These are phyloP conservation scores for Tympanuchus pallidicinctus DNA, from an alignment of 2,113 vertebrate genomes.

Conservation along the genomic window DNA sequence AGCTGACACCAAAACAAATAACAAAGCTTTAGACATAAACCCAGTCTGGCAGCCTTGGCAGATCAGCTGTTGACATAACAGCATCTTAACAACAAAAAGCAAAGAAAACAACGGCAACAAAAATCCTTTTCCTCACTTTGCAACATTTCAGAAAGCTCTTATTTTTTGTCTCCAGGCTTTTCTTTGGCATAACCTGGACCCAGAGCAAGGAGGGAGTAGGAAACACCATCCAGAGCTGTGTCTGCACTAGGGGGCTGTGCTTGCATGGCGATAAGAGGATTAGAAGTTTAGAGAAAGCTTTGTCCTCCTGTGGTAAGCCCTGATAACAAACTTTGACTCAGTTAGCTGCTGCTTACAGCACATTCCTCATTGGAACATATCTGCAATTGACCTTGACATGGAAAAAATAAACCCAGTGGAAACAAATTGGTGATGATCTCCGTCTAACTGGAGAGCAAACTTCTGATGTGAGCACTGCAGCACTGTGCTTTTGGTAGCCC, in stretches of 20 bases:
- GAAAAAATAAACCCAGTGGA: background rate
- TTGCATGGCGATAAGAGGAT: background rate
- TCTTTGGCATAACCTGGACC: accelerated
- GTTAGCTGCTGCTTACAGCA: background rate
- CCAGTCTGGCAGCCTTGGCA: background rate
- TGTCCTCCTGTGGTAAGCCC: background rate
- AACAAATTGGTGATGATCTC: background rate
- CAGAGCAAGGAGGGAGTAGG: background rate
- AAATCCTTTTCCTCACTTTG: background rate
- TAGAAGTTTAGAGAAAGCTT: background rate
- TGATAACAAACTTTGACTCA: background rate
- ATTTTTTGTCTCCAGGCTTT: background rate
- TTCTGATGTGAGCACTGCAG: background rate
- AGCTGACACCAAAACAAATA: background rate
- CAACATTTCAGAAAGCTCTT: background rate
- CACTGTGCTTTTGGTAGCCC: background rate
- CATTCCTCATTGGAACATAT: background rate
- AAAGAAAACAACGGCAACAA: background rate
- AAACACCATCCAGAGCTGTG: background rate
- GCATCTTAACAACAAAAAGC: background rate
- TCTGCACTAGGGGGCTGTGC: background rate
- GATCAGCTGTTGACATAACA: background rate
- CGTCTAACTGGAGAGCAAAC: background rate
- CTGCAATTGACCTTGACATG: background rate
- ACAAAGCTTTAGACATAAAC: background rate